A percentile compares a stretch with the other conserved stretches of the same genome.
These are phyloP conservation scores for Bombus huntii DNA, from an alignment of 1,140 invertebrate species.

Conservation along the genomic window DNA sequence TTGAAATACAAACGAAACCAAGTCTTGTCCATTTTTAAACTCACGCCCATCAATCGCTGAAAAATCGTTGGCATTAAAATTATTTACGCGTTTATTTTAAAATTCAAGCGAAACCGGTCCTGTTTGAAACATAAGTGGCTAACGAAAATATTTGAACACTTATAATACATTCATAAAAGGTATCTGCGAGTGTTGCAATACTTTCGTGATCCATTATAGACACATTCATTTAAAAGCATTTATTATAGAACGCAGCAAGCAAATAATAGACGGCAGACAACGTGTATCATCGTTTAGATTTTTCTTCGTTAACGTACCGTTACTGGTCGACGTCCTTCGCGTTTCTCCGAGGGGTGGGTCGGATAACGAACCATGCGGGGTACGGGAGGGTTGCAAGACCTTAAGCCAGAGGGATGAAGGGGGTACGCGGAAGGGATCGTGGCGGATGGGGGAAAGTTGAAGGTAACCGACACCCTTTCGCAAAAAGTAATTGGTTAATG, in stretches of 20 bases:
- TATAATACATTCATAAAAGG: too few species aligned
- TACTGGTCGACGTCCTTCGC: slow-evolving; percentile 22
- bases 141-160: too few species aligned
- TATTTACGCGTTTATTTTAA: too few species aligned
- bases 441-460: slow-evolving; percentile 65
- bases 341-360: slow-evolving; percentile 55
- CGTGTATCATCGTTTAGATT: slow-evolving; percentile 59
- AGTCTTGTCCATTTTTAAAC: too few species aligned
- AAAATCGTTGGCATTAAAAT: too few species aligned
- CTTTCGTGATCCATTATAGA: too few species aligned
- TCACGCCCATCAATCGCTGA: too few species aligned
- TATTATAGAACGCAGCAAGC: neutral
- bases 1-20: too few species aligned
- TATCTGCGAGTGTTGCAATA: too few species aligned
- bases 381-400: neutral
- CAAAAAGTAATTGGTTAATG: slow-evolving; percentile 83
- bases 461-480: slow-evolving; percentile 80
- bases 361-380: slow-evolving; percentile 62
- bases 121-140: too few species aligned
- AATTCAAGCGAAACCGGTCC: too few species aligned
- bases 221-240: neutral
- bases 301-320: slow-evolving; percentile 70
- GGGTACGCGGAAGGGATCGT: slow-evolving; percentile 46
- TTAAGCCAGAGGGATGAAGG: slow-evolving; percentile 16
- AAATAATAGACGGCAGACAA: neutral